These are phyloP conservation scores for Phrixothrix hirtus DNA, from an alignment of 2,888 invertebrate species.

Conservation along the genomic window DNA sequence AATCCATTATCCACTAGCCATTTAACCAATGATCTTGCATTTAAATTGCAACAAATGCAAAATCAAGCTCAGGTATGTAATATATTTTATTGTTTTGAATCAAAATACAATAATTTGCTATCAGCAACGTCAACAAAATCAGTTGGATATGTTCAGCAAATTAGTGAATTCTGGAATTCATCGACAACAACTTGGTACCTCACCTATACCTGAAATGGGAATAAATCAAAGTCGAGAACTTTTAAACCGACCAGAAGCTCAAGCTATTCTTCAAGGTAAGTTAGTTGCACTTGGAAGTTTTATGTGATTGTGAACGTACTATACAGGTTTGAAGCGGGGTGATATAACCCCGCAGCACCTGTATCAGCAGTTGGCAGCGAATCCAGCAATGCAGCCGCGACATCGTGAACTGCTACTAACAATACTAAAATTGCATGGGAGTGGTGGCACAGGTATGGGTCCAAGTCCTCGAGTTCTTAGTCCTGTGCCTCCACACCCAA, in stretches of 20 bases:
- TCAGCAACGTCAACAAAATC: slow-evolving; percentile 46
- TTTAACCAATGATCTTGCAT: slow-evolving; percentile 51
- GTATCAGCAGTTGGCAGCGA: slow-evolving; percentile 73
- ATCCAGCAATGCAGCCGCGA: slow-evolving; percentile 73
- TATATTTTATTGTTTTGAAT: neutral
- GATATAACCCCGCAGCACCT: slow-evolving; percentile 76
- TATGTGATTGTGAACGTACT: neutral
- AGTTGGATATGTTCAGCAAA: slow-evolving; percentile 54
- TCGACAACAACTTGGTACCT: slow-evolving; percentile 45
- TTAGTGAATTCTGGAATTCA: slow-evolving; percentile 47
- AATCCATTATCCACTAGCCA: slow-evolving; percentile 35
- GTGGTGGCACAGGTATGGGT: slow-evolving; percentile 49
- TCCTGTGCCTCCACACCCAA: slow-evolving; percentile 52
- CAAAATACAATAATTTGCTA: too few relatives aligned
- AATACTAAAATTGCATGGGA: slow-evolving; percentile 63
- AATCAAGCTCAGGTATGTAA: slow-evolving; percentile 45
- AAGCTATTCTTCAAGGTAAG: slow-evolving; percentile 74
- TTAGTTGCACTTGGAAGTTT: slow-evolving; percentile 5
- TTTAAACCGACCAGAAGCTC: slow-evolving; percentile 73
- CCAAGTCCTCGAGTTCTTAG: slow-evolving; percentile 51
- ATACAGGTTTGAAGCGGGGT: slow-evolving; percentile 71
- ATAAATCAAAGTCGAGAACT: slow-evolving; percentile 64
- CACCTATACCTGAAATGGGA: slow-evolving; percentile 57
- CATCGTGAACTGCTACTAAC: slow-evolving; percentile 73
- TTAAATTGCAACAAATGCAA: slow-evolving; percentile 61